Base-by-base conservation (phyloP, 2,797 vertebrate species). In the Aldrovandia affinis region DNA sequence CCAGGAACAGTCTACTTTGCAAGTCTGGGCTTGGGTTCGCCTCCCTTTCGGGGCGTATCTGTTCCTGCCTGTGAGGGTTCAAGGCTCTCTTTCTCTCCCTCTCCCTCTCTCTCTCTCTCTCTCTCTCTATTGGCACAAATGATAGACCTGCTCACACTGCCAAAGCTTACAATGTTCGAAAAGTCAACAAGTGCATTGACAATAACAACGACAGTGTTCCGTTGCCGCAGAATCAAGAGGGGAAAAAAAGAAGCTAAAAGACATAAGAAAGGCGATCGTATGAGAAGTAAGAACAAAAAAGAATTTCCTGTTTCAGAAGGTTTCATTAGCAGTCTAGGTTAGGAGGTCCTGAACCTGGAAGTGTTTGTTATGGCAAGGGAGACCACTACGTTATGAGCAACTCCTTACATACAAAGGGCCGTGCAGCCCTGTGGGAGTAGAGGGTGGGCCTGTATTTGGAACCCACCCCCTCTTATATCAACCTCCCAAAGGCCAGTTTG, bases 21-120 rank as follows among this genome's bases (percentile, higher is more conserved):
- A 94, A 90, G 95, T 94, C 92, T 93, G 92, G 93, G 92, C 92
- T 91, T 94, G 92, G 92, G 85, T 92, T 90, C 87, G 90, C 90
- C 85, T 92, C 90, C 88, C 83, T 93, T 93, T 95, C 94, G 92
- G 92, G 94, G 93, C 94, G 94, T 84, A 95, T 95, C 92, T 92
- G 93, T 92, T 94, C 93, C 92, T 91, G 92, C 94, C 90, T 93
- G 91, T 84, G 75, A 85, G 85, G 54, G 91, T 92, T 90, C 88
- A 89, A 92, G 90, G 92, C 90, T 90, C 89, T 87, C 68, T 52
- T 2, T 59, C n/a, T 59, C 55, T 12, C 52, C 47, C 18, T 10
- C 68, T 30, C 2, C 30, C 50, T 39, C 47, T 42, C 28, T 25
- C 63, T 10, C 22, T 63, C 50, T 77, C 68, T 57, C 12, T 25